These are phyloP conservation scores for Sardinella longiceps DNA, from an alignment of 2,797 vertebrate species.

Conservation along the genomic window DNA sequence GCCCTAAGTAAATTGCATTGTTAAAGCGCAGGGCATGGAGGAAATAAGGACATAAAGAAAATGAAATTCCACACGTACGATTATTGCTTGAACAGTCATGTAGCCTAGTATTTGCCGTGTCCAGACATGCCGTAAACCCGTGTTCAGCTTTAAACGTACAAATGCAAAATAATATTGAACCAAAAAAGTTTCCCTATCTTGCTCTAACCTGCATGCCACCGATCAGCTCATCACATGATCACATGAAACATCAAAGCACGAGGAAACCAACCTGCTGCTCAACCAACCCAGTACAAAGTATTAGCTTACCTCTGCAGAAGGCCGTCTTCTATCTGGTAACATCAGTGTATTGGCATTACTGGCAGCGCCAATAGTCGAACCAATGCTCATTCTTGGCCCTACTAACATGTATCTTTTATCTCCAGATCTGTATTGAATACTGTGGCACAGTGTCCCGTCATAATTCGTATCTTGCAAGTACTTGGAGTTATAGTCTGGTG, in stretches of 20 bases:
- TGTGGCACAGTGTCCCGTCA: constrained; percentile 60
- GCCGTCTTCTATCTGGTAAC: constrained; percentile 54
- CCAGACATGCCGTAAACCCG: too few species aligned
- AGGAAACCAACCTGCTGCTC: not conserved
- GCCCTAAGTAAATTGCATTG: too few species aligned
- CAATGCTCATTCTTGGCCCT: constrained; percentile 70
- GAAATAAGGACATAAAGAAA: too few species aligned
- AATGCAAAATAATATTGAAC: too few species aligned
- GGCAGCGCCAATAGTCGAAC: constrained; percentile 64
- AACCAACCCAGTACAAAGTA: not conserved
- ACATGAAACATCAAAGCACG: not conserved
- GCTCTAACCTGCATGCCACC: too few species aligned
- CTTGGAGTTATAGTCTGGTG: constrained; percentile 35
- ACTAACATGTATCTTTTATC: constrained; percentile 72
- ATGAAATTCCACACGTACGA: too few species aligned
- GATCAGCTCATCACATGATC: not conserved
- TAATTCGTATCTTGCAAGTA: constrained; percentile 48
- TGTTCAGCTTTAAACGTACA: too few species aligned
- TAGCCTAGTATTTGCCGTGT: too few species aligned
- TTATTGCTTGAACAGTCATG: too few species aligned
- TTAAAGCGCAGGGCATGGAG: too few species aligned
- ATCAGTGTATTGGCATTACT: constrained; percentile 63
- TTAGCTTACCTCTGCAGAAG: constrained; percentile 61
- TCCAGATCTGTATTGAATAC: constrained; percentile 72
- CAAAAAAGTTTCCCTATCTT: too few species aligned